phyloP scores from a whole-genome alignment of 2,888 invertebrate species.

The Pinctada fucata region DNA sequence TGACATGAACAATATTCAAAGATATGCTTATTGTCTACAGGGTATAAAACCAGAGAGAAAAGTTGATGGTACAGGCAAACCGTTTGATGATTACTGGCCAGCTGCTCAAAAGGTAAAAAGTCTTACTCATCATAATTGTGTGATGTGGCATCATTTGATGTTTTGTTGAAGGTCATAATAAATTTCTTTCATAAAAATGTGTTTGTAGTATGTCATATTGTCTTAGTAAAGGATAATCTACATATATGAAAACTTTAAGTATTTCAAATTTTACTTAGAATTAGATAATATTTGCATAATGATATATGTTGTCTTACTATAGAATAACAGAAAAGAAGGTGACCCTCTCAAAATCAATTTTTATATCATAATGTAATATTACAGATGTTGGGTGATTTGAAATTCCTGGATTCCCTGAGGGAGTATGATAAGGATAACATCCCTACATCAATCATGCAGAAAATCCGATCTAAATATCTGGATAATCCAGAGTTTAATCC shows the following conservation, averaged over 20 bases:
- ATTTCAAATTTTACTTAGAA: no score
- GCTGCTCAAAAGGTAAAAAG: constrained; percentile 71
- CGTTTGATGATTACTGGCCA: constrained; percentile 75
- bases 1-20: not conserved
- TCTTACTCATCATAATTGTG: not conserved
- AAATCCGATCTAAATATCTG: constrained; percentile 72
- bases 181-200: not conserved
- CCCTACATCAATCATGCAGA: constrained; percentile 69
- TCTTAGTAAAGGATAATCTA: no score
- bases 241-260: no score
- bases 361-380: constrained; percentile 11
- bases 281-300: no score
- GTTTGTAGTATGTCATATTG: not conserved
- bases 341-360: no score
- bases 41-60: constrained; percentile 74
- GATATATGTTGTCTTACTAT: no score
- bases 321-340: no score
- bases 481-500: constrained; percentile 75
- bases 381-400: constrained; percentile 75
- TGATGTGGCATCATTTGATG: not conserved
- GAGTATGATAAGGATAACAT: constrained; percentile 77
- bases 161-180: not conserved
- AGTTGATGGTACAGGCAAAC: constrained; percentile 69
- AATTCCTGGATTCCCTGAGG: constrained; percentile 74
- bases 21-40: constrained; percentile 42